Evolutionary conservation across 2,113 vertebrate genomes (phyloP), one percentile per base, ranked within the genome.

Genomic region (Macquaria australasica): DNA sequence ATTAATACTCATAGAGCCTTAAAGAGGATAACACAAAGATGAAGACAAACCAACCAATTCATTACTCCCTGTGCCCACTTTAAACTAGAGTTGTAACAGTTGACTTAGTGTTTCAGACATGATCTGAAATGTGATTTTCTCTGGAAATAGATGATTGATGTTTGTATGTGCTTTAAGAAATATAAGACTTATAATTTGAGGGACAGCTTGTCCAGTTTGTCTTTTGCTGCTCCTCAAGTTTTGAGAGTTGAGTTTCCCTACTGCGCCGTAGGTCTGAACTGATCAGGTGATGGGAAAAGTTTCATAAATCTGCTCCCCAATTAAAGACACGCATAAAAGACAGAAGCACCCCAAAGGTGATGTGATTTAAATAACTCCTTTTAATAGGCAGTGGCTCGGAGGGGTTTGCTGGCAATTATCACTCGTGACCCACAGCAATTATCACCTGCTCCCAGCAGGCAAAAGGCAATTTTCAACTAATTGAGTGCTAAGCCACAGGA

Each of bases 361-460:
- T 94, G 95, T 90, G 93, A 96, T 96, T 97, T 97, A 97, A 97
- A 97, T 97, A 97, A 97, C 93, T 95, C 93, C 94, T 96, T 96
- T 97, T 97, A 97, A 97, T 96, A 95, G 94, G 95, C 96, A 95
- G 88, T 58, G 69, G 89, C 96, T 96, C 95, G 75, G 91, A 92
- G 93, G 96, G 95, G 93, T 95, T 93, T 94, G 89, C 94, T 93
- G 94, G 93, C 96, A 97, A 96, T 98, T 97, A 97, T 97, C 97
- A 96, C 96, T 95, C 93, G 78, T 97, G 97, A 97, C 97, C 97
- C 96, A 85, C 91, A 94, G 94, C 96, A 97, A 97, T 98, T 97
- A 97, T 96, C 93, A 92, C 89, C 93, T 96, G 95, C 94, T 97
- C 96, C 95, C 96, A 91, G 94, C 92, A 82, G 95, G 94, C 95